phyloP scores from a whole-genome alignment of 2,888 invertebrate species.

The Cenopis cana region DNA sequence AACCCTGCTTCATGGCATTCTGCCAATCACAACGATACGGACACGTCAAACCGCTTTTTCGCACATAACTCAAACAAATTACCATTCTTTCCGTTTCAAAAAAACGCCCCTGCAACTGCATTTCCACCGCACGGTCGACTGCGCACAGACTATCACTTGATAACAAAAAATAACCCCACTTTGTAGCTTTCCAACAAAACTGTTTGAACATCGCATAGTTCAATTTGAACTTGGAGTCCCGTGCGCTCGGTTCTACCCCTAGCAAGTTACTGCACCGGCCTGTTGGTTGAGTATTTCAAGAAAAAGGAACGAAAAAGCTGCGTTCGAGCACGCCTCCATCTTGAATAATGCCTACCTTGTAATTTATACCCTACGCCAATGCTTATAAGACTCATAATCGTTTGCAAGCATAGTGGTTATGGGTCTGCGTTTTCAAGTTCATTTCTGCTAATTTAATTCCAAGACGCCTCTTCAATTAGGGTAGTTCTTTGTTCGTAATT shows the following conservation, averaged over 20 bases:
- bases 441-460: slow-evolving; percentile 61
- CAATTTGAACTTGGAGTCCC: slow-evolving; percentile 37
- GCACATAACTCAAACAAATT: slow-evolving; percentile 40
- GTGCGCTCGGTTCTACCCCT: slow-evolving; percentile 60
- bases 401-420: slow-evolving; percentile 42
- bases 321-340: slow-evolving; percentile 65
- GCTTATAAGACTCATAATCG: slow-evolving; percentile 41
- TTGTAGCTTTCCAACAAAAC: slow-evolving; percentile 11
- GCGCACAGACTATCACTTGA: slow-evolving; percentile 50
- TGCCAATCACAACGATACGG: slow-evolving; percentile 33
- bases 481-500: slow-evolving; percentile 54
- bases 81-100: slow-evolving; percentile 40
- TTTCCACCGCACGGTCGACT: slow-evolving; percentile 42
- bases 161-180: slow-evolving; percentile 46
- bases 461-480: slow-evolving; percentile 62
- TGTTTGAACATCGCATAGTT: slow-evolving; percentile 28
- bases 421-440: slow-evolving; percentile 48
- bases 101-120: slow-evolving; percentile 40
- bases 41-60: slow-evolving; percentile 39
- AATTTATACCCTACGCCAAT: slow-evolving; percentile 42
- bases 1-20: slow-evolving; percentile 12
- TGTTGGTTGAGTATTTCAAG: slow-evolving; percentile 67
- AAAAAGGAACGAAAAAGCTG: slow-evolving; percentile 72
- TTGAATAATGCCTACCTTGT: slow-evolving; percentile 56
- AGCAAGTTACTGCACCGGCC: slow-evolving; percentile 57